These are phyloP conservation scores for Corythoichthys haematopterus DNA, from an alignment of 2,113 vertebrate genomes.

Conservation along the genomic window DNA sequence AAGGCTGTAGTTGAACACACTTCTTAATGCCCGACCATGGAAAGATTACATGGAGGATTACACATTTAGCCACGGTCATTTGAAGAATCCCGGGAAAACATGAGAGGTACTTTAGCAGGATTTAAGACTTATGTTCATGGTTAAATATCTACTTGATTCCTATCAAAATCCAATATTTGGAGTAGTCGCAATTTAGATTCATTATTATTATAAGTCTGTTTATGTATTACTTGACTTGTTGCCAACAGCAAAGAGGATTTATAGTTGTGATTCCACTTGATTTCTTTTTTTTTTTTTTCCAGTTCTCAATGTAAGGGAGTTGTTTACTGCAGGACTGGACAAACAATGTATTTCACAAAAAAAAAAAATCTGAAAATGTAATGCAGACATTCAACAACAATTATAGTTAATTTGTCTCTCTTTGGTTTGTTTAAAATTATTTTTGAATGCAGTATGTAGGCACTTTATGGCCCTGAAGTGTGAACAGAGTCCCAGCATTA, in stretches of 20 bases:
- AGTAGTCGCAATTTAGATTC: slow-evolving; percentile 61
- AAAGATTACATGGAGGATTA: slow-evolving; percentile 76
- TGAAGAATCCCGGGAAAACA: slow-evolving; percentile 72
- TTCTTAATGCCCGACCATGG: slow-evolving; percentile 72
- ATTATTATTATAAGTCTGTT: slow-evolving; percentile 55
- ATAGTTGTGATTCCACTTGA: slow-evolving; percentile 26
- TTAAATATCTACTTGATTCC: slow-evolving; percentile 73
- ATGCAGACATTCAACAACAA: not conserved
- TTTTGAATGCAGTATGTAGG: too few relatives aligned
- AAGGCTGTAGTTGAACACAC: slow-evolving; percentile 67
- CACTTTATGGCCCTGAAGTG: too few relatives aligned
- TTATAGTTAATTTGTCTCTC: not conserved
- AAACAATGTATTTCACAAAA: not conserved
- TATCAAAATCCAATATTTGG: slow-evolving; percentile 72
- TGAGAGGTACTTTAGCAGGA: slow-evolving; percentile 72
- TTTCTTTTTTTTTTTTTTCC: slow-evolving; percentile 43
- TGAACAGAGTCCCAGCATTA: too few relatives aligned
- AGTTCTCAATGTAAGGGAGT: slow-evolving; percentile 38
- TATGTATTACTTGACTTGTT: slow-evolving; percentile 68
- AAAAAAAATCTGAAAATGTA: not conserved
- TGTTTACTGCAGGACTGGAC: not conserved
- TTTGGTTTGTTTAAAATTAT: too few relatives aligned
- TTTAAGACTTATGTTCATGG: slow-evolving; percentile 73
- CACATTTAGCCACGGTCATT: slow-evolving; percentile 71
- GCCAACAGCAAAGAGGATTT: slow-evolving; percentile 71